These are phyloP conservation scores for Dissostichus mawsoni DNA, from an alignment of 2,113 vertebrate genomes.

Conservation along the genomic window DNA sequence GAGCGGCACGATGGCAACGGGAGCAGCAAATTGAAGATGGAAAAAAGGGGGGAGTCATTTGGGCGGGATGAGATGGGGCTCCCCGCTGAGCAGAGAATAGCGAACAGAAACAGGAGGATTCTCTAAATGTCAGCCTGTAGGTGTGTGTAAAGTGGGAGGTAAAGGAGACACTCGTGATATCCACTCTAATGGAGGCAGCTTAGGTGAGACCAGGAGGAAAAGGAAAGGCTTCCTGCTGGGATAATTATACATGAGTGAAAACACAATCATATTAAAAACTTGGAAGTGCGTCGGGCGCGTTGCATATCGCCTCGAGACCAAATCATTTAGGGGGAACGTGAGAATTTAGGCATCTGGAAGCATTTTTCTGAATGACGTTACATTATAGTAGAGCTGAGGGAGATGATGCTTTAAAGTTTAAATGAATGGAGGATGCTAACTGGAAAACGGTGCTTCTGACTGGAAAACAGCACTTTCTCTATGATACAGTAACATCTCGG, in stretches of 20 bases:
- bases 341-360: constrained; percentile 19
- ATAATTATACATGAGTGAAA: constrained; percentile 50
- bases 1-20: not conserved
- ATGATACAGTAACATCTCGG: no score
- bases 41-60: constrained; percentile 18
- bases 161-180: constrained; percentile 47
- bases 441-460: not conserved
- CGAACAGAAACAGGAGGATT: constrained; percentile 47
- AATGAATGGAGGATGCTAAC: constrained; percentile 9
- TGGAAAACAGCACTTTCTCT: not conserved
- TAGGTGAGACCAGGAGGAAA: constrained; percentile 18
- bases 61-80: constrained; percentile 37
- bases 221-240: constrained; percentile 29
- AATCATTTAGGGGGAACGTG: not conserved
- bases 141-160: constrained; percentile 19
- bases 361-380: constrained; percentile 19
- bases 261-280: constrained; percentile 15
- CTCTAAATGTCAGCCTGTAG: constrained; percentile 63
- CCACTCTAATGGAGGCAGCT: constrained; percentile 43
- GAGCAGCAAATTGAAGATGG: constrained; percentile 5
- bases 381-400: not conserved
- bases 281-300: not conserved
- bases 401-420: constrained; percentile 12
- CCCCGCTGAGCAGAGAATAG: constrained; percentile 55
- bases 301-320: not conserved